Base-by-base conservation (phyloP, 2,888 invertebrate species). In the Opisthograptis luteolata region DNA sequence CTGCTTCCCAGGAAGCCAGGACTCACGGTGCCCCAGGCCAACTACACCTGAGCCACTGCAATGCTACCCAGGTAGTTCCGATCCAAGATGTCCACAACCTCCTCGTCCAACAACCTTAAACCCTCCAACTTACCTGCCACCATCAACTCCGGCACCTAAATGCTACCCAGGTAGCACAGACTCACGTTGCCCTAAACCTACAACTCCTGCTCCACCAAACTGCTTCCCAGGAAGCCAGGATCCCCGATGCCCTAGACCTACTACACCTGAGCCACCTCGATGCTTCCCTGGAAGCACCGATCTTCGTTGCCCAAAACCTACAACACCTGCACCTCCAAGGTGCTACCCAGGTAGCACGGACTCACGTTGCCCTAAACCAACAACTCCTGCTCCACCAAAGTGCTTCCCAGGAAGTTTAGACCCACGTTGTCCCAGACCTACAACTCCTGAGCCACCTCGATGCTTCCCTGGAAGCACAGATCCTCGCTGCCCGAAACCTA, bases 281-380 rank as follows among this genome's bases (percentile, higher is more conserved):
- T 62, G 68, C 55, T 74, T 49, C 61, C 76, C 51, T 22, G 73
- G 77, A 8, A 63, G 65, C 6, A 30, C 28, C 37, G 60, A 66
- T 19, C 53, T 60, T 3, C 25, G 63, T 0, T 67, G 66, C 8
- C 66, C 73, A 2, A 56, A 44, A 13, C 67, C 76, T 55, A 58
- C 73, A 40, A 54, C 66, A 3, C 57, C 62, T 0, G 58, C 14
- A 0, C 51, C 63, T 4, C 70, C 56, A 1, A 52, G 53, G 0
- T 76, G 76, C 31, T 74, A 57, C 51, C 84, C 84, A 2, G 84
- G 84, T 19, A 76, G 71, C 8, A 61, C 46, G 1, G 79, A 79
- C 24, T 64, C 75, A n/a, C 49, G 79, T 15, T 74, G 70, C 37
- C 66, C 76, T 0, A 53, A 58, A 17, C 70, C 76, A 2, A 70